Evolutionary conservation across 2,888 invertebrate species (phyloP).

Genomic region (Chymomyza fuscimana): DNA sequence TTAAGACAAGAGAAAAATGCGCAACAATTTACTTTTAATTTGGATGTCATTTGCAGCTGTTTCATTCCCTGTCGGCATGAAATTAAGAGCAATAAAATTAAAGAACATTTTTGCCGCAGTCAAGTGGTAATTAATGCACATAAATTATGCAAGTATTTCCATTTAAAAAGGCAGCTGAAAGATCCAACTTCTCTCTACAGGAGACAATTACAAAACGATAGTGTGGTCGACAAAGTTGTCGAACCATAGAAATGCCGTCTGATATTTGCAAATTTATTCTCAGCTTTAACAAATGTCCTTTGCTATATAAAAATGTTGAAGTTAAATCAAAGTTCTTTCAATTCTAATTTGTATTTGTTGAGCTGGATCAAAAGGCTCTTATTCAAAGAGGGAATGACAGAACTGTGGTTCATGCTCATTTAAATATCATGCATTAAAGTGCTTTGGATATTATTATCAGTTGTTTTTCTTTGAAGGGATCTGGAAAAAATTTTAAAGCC

Average conservation of each 20-base stretch:
- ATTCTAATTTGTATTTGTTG: neutral
- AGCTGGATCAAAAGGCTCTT: neutral
- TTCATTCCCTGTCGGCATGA: neutral
- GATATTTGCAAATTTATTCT: neutral
- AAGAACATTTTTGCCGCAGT: conserved; percentile 21
- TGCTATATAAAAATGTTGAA: neutral
- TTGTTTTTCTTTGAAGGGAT: too few species aligned
- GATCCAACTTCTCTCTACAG: conserved; percentile 16
- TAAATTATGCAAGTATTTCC: conserved; percentile 51
- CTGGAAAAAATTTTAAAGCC: too few species aligned
- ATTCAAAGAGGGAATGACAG: too few species aligned
- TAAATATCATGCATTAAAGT: too few species aligned
- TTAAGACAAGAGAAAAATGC: neutral
- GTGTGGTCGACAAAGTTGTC: conserved; percentile 11
- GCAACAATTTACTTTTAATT: neutral
- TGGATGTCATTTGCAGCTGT: neutral
- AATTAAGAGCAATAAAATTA: neutral
- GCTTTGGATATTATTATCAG: too few species aligned
- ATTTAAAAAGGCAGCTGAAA: conserved; percentile 12
- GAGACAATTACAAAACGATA: conserved; percentile 41
- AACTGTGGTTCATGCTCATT: too few species aligned
- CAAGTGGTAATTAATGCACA: conserved; percentile 53
- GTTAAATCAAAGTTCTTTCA: neutral
- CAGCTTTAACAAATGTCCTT: neutral
- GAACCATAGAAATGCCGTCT: neutral